A percentile compares a stretch with the other conserved stretches of the same genome.
These are phyloP conservation scores for Magallana angulata DNA, from an alignment of 1,140 invertebrate species.

Conservation along the genomic window DNA sequence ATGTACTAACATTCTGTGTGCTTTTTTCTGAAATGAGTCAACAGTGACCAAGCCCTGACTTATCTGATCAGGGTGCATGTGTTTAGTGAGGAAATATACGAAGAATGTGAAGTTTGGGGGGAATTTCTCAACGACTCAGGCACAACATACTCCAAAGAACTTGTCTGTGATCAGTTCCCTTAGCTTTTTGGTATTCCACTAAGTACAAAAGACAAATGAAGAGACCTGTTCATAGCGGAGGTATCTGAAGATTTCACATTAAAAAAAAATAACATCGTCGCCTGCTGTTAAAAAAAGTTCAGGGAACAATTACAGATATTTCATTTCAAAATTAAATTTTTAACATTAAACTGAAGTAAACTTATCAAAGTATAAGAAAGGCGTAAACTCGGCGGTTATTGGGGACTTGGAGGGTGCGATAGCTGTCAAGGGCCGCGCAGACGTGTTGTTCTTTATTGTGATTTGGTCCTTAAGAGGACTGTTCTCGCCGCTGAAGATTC, in stretches of 20 bases:
- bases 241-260: neutral
- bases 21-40: neutral
- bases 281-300: neutral
- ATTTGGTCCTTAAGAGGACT: constrained; percentile 24
- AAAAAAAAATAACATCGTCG: too few relatives aligned
- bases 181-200: neutral
- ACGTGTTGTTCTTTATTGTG: neutral
- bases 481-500: constrained; percentile 15
- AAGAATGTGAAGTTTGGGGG: constrained; percentile 1
- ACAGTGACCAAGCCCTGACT: neutral
- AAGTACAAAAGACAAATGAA: neutral
- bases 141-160: neutral
- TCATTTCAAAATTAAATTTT: constrained; percentile 2
- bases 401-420: neutral
- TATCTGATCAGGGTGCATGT: constrained; percentile 12
- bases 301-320: neutral
- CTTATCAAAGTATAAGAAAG: constrained; percentile 12
- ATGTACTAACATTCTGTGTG: neutral
- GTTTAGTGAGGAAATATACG: neutral
- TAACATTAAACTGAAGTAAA: constrained; percentile 38
- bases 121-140: constrained; percentile 7
- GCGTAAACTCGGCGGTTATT: constrained; percentile 23
- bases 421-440: neutral
- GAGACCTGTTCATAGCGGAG: too few relatives aligned
- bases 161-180: neutral